These are phyloP conservation scores for Ceratina japonica DNA, from an alignment of 1,140 invertebrate species.

Conservation along the genomic window DNA sequence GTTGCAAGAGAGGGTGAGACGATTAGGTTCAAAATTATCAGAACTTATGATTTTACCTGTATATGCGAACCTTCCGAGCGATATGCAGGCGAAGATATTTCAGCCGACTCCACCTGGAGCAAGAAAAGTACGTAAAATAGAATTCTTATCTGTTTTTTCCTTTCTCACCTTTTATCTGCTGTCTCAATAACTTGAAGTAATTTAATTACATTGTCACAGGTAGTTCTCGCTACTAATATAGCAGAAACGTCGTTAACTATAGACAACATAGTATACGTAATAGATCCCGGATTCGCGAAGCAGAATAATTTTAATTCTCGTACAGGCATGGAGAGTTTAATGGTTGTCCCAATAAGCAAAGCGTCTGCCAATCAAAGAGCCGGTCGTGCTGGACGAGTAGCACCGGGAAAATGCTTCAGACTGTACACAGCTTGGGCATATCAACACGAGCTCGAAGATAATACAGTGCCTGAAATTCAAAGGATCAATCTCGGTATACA, in stretches of 20 bases:
- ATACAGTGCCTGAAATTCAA: constrained; percentile 98
- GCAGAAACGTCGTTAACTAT: constrained; percentile 99
- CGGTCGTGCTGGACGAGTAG: constrained; percentile 94
- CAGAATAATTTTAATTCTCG: constrained; percentile 99
- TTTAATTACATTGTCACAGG: constrained; percentile 75
- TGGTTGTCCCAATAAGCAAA: constrained; percentile 99
- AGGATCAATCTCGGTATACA: constrained; percentile 92
- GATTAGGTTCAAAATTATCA: constrained; percentile 94
- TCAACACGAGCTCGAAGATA: constrained; percentile 98
- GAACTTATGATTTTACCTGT: constrained; percentile 97
- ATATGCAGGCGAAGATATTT: constrained; percentile 99
- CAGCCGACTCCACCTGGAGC: constrained; percentile 96
- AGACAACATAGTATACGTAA: constrained; percentile 99
- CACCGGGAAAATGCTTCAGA: constrained; percentile 98
- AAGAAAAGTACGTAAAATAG: constrained; percentile 85
- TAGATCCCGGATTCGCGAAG: constrained; percentile 99
- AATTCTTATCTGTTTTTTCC: not conserved
- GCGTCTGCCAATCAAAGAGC: constrained; percentile 97
- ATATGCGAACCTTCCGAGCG: constrained; percentile 98
- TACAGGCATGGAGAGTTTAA: constrained; percentile 98
- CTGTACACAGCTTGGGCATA: constrained; percentile 98
- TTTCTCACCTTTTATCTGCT: not conserved
- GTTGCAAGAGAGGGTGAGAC: constrained; percentile 92
- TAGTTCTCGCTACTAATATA: constrained; percentile 98
- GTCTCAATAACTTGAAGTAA: not conserved